Conservation (phyloP, 2,113 vertebrate species). For the Pristiophorus japonicus region DNA sequence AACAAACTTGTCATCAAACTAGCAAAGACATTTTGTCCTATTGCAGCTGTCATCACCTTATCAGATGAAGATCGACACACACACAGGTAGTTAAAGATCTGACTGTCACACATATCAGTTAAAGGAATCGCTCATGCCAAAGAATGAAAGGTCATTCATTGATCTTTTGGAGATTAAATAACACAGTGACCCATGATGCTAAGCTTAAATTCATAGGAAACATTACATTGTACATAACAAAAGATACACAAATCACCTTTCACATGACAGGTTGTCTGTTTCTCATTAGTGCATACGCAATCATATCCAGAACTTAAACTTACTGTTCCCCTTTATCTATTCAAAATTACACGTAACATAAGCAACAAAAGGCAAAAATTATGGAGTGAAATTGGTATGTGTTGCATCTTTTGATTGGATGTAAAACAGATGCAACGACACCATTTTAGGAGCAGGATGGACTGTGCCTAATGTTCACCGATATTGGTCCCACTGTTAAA, state of each 20-base stretch:
- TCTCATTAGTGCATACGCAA: neutral
- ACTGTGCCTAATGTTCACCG: too few relatives aligned
- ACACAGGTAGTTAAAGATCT: neutral
- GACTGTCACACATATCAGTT: neutral
- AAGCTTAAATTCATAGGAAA: neutral
- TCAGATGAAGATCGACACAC: neutral
- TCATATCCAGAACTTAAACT: neutral
- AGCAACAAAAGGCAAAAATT: too few relatives aligned
- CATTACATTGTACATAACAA: neutral
- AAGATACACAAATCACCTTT: neutral
- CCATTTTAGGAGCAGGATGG: too few relatives aligned
- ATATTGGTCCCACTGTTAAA: too few relatives aligned
- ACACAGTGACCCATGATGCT: neutral
- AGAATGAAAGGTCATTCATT: neutral
- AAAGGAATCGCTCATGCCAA: neutral
- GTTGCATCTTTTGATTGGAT: too few relatives aligned
- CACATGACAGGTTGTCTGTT: neutral
- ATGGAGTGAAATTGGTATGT: too few relatives aligned
- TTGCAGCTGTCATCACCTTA: neutral
- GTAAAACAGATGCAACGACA: too few relatives aligned
- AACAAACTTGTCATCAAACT: neutral
- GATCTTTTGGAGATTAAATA: neutral
- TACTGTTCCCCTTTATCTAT: too few relatives aligned
- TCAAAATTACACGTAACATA: too few relatives aligned
- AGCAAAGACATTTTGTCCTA: neutral